phyloP scores from a whole-genome alignment of 2,797 vertebrate species.

The Manis crassicaudata region DNA sequence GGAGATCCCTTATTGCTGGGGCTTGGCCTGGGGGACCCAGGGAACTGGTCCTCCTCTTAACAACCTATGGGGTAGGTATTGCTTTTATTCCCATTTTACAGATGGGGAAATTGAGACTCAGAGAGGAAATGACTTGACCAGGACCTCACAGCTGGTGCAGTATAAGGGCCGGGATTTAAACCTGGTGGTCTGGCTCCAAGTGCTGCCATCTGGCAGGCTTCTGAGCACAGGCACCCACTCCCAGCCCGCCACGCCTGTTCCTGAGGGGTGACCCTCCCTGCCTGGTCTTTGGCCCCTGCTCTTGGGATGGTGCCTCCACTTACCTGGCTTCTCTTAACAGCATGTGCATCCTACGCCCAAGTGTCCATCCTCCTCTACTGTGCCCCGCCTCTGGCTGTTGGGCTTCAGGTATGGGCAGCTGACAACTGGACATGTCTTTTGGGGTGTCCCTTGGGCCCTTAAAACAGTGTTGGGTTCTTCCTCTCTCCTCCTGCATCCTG shows the following conservation, averaged over 20 bases:
- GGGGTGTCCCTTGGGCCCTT: not conserved
- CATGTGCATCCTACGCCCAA: not conserved
- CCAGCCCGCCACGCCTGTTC: not conserved
- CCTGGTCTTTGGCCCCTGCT: not conserved
- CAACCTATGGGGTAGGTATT: not conserved
- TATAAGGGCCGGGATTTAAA: not conserved
- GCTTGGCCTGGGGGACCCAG: too few species aligned
- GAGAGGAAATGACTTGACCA: not conserved
- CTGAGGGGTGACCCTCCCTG: not conserved
- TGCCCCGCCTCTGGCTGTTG: not conserved
- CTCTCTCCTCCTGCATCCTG: not conserved
- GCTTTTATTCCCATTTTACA: not conserved
- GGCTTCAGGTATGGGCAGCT: not conserved
- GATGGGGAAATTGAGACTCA: not conserved
- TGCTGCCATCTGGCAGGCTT: not conserved
- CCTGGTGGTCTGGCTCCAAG: not conserved
- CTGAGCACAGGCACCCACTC: accelerated
- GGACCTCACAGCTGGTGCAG: not conserved
- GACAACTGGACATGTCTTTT: not conserved
- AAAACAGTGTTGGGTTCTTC: accelerated
- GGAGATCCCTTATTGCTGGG: not conserved
- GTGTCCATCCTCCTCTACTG: not conserved
- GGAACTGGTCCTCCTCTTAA: not conserved
- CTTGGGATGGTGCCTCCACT: not conserved
- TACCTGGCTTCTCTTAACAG: not conserved